phyloP scores from a whole-genome alignment of 2,888 invertebrate species.

The Ophioninae sp. region DNA sequence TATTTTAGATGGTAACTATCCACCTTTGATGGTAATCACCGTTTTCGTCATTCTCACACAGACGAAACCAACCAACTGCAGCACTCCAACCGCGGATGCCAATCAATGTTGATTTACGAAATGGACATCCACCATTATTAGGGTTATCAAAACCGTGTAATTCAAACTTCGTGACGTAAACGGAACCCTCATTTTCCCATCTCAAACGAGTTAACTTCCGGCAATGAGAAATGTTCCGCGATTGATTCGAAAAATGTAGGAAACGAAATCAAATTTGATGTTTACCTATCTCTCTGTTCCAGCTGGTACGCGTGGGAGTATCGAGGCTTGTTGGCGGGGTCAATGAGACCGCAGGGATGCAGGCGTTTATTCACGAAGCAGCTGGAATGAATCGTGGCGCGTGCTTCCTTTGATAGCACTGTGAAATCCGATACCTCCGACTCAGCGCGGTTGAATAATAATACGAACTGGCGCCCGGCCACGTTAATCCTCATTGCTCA shows the following conservation, averaged over 20 bases:
- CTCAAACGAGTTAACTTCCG: background rate
- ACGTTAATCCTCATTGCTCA: background rate
- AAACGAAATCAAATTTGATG: background rate
- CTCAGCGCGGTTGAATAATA: conserved; percentile 19
- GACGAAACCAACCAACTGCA: background rate
- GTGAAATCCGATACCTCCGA: conserved; percentile 58
- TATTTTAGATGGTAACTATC: no score
- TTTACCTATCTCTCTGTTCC: background rate
- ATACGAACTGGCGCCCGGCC: conserved; percentile 15
- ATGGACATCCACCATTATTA: background rate
- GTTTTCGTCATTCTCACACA: background rate
- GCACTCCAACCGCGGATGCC: no score
- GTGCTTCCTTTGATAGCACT: conserved; percentile 75
- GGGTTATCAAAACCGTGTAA: background rate
- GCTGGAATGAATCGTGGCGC: conserved; percentile 74
- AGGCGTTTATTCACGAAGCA: conserved; percentile 61
- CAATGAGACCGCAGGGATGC: background rate
- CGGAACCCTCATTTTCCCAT: background rate
- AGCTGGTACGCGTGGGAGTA: background rate
- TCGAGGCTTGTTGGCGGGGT: background rate
- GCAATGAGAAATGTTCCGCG: background rate
- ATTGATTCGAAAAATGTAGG: background rate
- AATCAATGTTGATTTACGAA: no score
- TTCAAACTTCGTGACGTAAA: background rate
- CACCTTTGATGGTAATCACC: no score